Percentiles rank a stretch among this genome's conserved stretches.
phyloP scores from a whole-genome alignment of 2,113 vertebrate genomes.

The Synodontis membranacea region DNA sequence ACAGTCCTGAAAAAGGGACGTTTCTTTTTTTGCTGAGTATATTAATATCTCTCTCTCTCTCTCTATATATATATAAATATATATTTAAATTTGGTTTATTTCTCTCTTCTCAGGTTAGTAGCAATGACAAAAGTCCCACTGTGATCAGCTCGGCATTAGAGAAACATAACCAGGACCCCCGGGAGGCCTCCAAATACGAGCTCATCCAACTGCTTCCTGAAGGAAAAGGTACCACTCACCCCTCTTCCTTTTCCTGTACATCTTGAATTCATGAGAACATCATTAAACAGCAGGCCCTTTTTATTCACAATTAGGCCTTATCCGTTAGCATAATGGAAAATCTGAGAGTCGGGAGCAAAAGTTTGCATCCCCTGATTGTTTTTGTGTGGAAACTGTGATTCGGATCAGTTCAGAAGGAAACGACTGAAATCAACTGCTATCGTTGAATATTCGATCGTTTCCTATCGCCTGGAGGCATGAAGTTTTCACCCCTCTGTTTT shows the following conservation, averaged over 20 bases:
- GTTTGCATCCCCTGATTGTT: neutral
- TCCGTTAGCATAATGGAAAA: neutral
- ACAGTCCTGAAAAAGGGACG: no score
- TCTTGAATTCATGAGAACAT: neutral
- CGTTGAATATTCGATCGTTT: no score
- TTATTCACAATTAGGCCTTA: neutral
- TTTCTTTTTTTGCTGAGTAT: no score
- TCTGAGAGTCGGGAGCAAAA: neutral
- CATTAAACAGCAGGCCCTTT: neutral
- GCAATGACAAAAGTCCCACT: slow-evolving; percentile 86
- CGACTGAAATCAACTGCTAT: neutral
- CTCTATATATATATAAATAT: no score
- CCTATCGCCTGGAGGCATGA: neutral
- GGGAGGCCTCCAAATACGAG: slow-evolving; percentile 75
- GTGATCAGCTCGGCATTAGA: slow-evolving; percentile 83
- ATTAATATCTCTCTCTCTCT: no score
- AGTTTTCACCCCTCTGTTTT: neutral
- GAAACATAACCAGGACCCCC: slow-evolving; percentile 83
- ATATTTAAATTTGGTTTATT: neutral
- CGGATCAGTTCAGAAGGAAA: neutral
- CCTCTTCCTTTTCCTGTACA: slow-evolving; percentile 12
- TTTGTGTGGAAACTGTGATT: neutral
- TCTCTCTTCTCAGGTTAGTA: slow-evolving; percentile 77
- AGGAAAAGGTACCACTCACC: slow-evolving; percentile 77
- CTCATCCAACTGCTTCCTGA: slow-evolving; percentile 85